phyloP scores from a whole-genome alignment of 2,113 vertebrate genomes.

The Talpa occidentalis region DNA sequence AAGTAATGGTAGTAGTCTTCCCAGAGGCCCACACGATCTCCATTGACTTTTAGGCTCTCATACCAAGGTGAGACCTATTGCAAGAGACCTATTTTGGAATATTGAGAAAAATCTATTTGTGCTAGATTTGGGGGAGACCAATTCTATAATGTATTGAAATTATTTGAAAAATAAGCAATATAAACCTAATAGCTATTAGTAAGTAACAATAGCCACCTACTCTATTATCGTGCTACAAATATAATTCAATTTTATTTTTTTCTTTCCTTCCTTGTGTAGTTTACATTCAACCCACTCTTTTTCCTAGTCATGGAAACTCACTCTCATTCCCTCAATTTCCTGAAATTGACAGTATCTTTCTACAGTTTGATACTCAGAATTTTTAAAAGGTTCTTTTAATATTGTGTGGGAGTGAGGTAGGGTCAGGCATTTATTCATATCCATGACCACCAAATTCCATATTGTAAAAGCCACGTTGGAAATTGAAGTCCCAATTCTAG shows the following conservation, averaged over 20 bases:
- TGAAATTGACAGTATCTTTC: background rate
- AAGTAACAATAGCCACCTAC: background rate
- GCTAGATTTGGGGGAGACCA: no score
- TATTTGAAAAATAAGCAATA: no score
- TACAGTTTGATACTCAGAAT: background rate
- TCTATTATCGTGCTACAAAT: background rate
- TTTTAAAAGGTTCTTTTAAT: background rate
- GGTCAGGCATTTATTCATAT: background rate
- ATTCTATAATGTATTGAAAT: no score
- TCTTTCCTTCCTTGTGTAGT: background rate
- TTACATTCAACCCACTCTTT: background rate
- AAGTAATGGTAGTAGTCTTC: no score
- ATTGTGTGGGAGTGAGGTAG: background rate
- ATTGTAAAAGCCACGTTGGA: background rate
- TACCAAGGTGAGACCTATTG: no score
- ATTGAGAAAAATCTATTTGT: no score
- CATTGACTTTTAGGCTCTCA: no score
- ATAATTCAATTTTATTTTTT: background rate
- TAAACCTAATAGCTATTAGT: background rate
- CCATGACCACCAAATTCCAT: background rate
- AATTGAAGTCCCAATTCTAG: conserved; percentile 15
- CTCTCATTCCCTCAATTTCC: background rate
- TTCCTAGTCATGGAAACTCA: background rate
- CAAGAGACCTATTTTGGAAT: background rate
- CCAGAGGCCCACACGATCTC: no score